A percentile compares a stretch with the other conserved stretches of the same genome.
phyloP scores from a whole-genome alignment of 2,113 vertebrate genomes.

The Suncus etruscus region DNA sequence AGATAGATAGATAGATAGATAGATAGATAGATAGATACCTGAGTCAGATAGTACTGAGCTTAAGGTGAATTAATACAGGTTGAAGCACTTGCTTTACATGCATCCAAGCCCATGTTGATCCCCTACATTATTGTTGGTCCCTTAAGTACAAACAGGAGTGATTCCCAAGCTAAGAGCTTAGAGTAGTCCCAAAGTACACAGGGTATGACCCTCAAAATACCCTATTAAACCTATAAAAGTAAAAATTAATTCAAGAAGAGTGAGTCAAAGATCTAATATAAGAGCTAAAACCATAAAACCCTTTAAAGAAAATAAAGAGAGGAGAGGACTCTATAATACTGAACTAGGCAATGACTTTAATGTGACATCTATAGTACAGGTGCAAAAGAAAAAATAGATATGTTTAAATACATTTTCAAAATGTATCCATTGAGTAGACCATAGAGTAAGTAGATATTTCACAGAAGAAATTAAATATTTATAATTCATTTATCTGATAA shows the following conservation, averaged over 20 bases:
- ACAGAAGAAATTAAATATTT: background rate
- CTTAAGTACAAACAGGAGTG: too few relatives aligned
- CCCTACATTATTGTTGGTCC: too few relatives aligned
- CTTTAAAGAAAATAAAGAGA: background rate
- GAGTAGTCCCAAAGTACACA: too few relatives aligned
- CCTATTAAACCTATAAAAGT: background rate
- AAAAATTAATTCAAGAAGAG: slow-evolving; percentile 1
- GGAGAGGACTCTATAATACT: background rate
- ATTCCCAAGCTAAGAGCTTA: too few relatives aligned
- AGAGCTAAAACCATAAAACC: background rate
- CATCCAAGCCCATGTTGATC: too few relatives aligned
- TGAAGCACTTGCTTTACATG: too few relatives aligned
- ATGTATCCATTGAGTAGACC: background rate
- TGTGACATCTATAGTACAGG: background rate
- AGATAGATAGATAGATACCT: too few relatives aligned
- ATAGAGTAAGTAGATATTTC: background rate
- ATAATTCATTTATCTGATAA: background rate
- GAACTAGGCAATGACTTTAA: background rate
- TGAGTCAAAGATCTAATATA: slow-evolving; percentile 2
- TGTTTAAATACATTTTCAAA: background rate
- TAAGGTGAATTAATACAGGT: too few relatives aligned
- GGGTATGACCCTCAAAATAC: background rate
- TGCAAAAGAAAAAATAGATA: background rate
- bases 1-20: too few relatives aligned
- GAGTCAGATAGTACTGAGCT: too few relatives aligned